phyloP scores from a whole-genome alignment of 1,140 invertebrate species.

The Pseudobourletiella spinata region DNA sequence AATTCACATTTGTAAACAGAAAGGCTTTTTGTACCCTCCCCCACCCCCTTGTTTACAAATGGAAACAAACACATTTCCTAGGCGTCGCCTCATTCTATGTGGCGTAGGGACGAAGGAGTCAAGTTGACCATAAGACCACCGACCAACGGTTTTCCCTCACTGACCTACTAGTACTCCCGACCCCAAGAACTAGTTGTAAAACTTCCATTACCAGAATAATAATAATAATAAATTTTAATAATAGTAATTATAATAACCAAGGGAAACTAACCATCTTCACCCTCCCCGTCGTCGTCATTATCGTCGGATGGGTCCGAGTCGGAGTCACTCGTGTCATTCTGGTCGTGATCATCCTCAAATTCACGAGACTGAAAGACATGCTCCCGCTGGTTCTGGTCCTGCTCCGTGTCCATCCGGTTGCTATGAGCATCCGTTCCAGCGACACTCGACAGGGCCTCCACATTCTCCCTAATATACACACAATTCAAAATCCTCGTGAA shows the following conservation, averaged over 20 bases:
- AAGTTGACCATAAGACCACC: too few relatives aligned
- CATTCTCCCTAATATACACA: conserved; percentile 27
- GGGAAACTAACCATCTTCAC: conserved; percentile 20
- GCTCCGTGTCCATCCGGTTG: conserved; percentile 34
- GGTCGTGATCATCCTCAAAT: conserved; percentile 37
- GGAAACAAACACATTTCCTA: too few relatives aligned
- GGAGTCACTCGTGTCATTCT: conserved; percentile 40
- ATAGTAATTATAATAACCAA: not conserved
- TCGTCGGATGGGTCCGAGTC: conserved; percentile 40
- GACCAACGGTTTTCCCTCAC: too few relatives aligned
- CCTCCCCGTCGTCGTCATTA: conserved; percentile 42
- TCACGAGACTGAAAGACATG: conserved; percentile 17
- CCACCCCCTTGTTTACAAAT: too few relatives aligned
- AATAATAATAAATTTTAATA: not conserved
- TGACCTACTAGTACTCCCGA: too few relatives aligned
- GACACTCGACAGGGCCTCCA: conserved; percentile 32
- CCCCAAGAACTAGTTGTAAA: too few relatives aligned
- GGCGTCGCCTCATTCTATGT: too few relatives aligned
- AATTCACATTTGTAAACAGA: too few relatives aligned
- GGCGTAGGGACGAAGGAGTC: too few relatives aligned
- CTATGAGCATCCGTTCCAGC: not conserved
- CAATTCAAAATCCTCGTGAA: not conserved
- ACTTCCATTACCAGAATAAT: too few relatives aligned
- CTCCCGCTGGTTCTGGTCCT: conserved; percentile 13
- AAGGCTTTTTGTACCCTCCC: too few relatives aligned